Evolutionary conservation across 2,888 invertebrate genomes (phyloP).

Genomic region (Crocallis elinguaria): DNA sequence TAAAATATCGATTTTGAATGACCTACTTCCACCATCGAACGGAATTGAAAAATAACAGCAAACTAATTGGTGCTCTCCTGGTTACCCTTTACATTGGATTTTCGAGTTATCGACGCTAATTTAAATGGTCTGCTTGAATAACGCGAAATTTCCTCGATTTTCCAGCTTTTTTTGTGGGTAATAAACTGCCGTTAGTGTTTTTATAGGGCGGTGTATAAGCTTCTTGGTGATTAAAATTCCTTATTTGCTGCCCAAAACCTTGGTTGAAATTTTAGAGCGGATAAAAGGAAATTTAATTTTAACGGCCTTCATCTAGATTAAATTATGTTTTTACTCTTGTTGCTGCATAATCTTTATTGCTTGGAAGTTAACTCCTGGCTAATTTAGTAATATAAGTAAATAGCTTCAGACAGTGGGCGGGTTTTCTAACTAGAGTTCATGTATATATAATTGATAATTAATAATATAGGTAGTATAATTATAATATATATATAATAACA

Average conservation of each 20-base stretch:
- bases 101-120: conserved; percentile 80
- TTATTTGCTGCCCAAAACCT: conserved; percentile 26
- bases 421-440: too few species aligned
- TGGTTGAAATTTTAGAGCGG: conserved; percentile 22
- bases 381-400: too few species aligned
- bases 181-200: conserved; percentile 46
- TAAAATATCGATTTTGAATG: conserved; percentile 56
- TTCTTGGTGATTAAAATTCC: conserved; percentile 27
- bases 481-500: too few species aligned
- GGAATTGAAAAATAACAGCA: conserved; percentile 83
- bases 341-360: background rate
- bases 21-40: conserved; percentile 67
- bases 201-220: conserved; percentile 39
- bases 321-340: background rate
- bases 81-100: conserved; percentile 79
- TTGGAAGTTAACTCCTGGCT: too few species aligned
- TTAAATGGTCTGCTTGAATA: conserved; percentile 77
- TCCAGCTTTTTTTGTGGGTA: conserved; percentile 58
- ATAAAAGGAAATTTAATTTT: conserved; percentile 19
- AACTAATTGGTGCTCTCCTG: conserved; percentile 81
- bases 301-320: conserved; percentile 15
- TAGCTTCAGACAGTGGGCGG: too few species aligned
- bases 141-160: conserved; percentile 65
- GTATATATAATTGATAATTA: too few species aligned
- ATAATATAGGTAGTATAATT: too few species aligned